Base-by-base conservation (phyloP, 2,113 vertebrate species). In the Microtus ochrogaster region DNA sequence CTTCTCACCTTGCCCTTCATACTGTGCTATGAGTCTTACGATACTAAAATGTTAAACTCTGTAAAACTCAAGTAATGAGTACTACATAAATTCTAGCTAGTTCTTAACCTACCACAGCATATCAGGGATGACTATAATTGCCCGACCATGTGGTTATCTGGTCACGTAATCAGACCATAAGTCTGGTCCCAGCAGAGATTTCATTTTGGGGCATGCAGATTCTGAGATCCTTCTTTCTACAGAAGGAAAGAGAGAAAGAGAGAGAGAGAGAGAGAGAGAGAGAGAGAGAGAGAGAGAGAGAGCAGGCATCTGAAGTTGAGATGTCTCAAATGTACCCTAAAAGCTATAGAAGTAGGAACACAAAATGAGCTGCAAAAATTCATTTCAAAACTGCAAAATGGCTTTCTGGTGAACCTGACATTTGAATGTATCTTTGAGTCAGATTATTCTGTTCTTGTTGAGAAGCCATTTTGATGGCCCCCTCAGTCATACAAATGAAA, bases 321-420 rank as follows among this genome's bases (percentile, higher is more conserved):
- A 74, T n/a, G 26, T 72, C 55, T 88, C 79, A 87, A 76, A 44
- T 28, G 1, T 30, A n/a, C 22, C 55, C 61, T 70, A 28, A 7
- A 58, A 68, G 33, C 74, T 63, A 26, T 17, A n/a, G 39, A 81
- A 13, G 21, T 14, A 39, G 26, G 41, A 12, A 21, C 30, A 55
- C 36, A 82, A 68, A 89, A 4, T 39, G 26, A 91, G 68, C 16
- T 24, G 30, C 28, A 49, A 85, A 76, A 66, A 63, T 4, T 93
- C 73, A 94, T 96, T 94, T 95, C 93, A 96, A 87, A 97, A 91
- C 90, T 74, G 14, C 39, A 78, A 91, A 91, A 44, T 58, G 68
- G 58, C 19, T 66, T 94, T 95, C 66, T 93, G 68, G 49, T 84
- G 72, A 91, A 89, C 77, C 14, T 74, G 93, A 95, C 68, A 82